A percentile compares a stretch with the other conserved stretches of the same genome.
phyloP scores from a whole-genome alignment of 2,888 invertebrate genomes.

The Euplagia quadripunctaria region DNA sequence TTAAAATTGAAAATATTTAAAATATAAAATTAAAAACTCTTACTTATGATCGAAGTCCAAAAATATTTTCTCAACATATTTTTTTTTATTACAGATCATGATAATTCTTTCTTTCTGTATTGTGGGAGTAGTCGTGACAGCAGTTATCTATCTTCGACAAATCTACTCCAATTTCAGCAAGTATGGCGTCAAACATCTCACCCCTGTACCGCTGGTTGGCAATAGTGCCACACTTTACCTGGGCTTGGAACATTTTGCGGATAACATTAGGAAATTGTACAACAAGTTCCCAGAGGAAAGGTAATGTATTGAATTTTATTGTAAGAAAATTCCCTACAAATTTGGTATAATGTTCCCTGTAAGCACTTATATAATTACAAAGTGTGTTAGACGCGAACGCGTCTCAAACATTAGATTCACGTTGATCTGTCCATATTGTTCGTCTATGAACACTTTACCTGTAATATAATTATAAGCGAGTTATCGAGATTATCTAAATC shows the following conservation, averaged over 20 bases:
- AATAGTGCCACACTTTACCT: conserved; percentile 15
- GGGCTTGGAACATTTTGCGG: neutral
- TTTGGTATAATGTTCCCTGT: no score
- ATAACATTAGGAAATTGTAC: neutral
- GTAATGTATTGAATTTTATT: neutral
- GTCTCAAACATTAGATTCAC: neutral
- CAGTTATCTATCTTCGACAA: conserved; percentile 56
- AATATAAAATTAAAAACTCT: no score
- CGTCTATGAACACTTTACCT: neutral
- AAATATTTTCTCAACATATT: neutral
- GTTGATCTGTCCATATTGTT: neutral
- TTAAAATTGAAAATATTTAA: no score
- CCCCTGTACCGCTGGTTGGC: conserved; percentile 47
- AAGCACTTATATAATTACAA: no score
- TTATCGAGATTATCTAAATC: no score
- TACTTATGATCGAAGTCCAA: neutral
- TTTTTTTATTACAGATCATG: conserved; percentile 30
- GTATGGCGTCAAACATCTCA: conserved; percentile 55
- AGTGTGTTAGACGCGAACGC: no score
- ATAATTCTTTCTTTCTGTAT: conserved; percentile 60
- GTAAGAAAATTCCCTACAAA: no score
- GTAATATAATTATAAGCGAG: neutral
- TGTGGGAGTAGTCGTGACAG: conserved; percentile 40
- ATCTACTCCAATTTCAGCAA: conserved; percentile 57
- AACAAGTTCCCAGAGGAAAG: neutral